Evolutionary conservation across 2,797 vertebrate species (phyloP), one percentile per base, ranked within the genome.

Genomic region (Psittacula echo): DNA sequence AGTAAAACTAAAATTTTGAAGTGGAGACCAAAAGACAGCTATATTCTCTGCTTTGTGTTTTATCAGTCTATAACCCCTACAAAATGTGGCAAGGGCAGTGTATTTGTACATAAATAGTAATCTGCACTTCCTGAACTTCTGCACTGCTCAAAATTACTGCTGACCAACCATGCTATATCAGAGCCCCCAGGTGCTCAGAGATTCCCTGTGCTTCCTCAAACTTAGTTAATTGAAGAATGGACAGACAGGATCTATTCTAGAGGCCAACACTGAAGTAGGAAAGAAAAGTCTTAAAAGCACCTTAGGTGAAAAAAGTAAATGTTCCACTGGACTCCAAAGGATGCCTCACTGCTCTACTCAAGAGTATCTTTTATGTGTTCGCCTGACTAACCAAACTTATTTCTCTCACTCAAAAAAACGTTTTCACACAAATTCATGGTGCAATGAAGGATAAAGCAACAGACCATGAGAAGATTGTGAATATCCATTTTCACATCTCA

Each of bases 401-500:
- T 90, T 85, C 67, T 89, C 32, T 90, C 88, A 89, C 21, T 19
- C 32, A 66, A 80, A 91, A 91, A 92, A 90, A 62, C 51, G 34
- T 89, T 95, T 96, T 96, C 95, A 84, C 95, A 92, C 78, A 90
- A 68, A 39, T 92, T 64, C 66, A 47, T 89, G 72, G 88, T 87
- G 91, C 45, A 92, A 94, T 67, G 48, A 47, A 80, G 30, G 78
- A 83, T 41, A 53, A 92, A 90, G 86, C 84, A 95, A 68, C 61
- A 92, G 88, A 90, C 65, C 67, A 16, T 42, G 70, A 9, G 22
- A 67, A 66, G 44, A 77, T 7, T 73, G 66, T 51, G 34, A 93
- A 89, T 54, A 84, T 67, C 96, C 90, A 93, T 96, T 96, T 85
- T 95, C 92, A 94, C 95, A 85, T 92, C 75, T 87, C 78, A 85